Base-by-base conservation (phyloP, 2,888 invertebrate species). In the Parnassius glacialis region DNA sequence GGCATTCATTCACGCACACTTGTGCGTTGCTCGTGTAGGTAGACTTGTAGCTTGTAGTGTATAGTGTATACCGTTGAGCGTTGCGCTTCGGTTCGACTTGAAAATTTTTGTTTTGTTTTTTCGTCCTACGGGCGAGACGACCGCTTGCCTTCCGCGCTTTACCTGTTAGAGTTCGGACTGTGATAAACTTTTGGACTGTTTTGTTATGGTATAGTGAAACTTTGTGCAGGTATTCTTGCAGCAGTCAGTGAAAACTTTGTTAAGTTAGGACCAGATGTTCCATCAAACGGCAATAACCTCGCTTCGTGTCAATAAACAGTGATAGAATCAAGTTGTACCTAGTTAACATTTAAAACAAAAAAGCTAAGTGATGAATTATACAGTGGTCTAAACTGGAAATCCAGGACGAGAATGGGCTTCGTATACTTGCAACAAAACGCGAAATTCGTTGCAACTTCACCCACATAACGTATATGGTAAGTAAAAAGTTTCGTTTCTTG, bases 381-480 rank as follows among this genome's bases (percentile, higher is more conserved):
- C 83, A 84, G 85, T 82, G 78, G 70, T 79, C 74, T 83, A 80
- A 85, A 87, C 85, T 87, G 83, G 86, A 82, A 76, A 78, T 75
- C 76, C 78, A 74, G 83, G 80, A 79, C 75, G 77, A 90, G 84
- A 85, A 89, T 88, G 89, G 86, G 79, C 78, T 73, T 81, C 79
- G 79, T 80, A 79, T 75, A 76, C 70, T 75, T 70, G 67, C 74
- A 73, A 75, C 74, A 76, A 76, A 83, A 81, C 82, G 74, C 80
- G 83, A 84, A 79, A 84, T 79, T 81, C 74, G 78, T 73, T 68
- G 70, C 68, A 64, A 79, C 80, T 81, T 89, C 90, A 89, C 87
- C 89, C 85, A 90, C 88, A 81, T 89, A 82, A 74, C 90, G 69
- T 90, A 84, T 90, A 90, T 84, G 91, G 91, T 90, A 89, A 89